Conservation (phyloP, 2,888 invertebrate species). For the Linnaemya tessellans region DNA sequence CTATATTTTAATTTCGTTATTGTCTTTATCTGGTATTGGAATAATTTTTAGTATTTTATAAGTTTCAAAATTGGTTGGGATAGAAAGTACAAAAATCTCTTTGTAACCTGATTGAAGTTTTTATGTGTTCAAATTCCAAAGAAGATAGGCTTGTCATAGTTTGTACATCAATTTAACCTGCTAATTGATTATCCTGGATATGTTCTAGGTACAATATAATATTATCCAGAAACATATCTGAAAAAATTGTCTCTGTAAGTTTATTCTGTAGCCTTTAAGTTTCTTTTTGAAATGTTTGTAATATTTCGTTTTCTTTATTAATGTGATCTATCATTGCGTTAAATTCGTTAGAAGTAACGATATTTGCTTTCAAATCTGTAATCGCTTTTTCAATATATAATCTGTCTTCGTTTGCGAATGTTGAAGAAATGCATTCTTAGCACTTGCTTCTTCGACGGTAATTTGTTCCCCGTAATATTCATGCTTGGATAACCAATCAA, state of each 20-base stretch:
- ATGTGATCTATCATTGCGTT: slow-evolving; percentile 24
- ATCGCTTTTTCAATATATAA: slow-evolving; percentile 13
- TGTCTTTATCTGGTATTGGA: slow-evolving; percentile 22
- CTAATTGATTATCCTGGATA: slow-evolving; percentile 36
- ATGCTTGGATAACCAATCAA: too few relatives aligned
- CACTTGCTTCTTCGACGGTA: too few relatives aligned
- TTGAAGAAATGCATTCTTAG: slow-evolving; percentile 13
- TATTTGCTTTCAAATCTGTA: slow-evolving; percentile 12
- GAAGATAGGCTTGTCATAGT: neutral
- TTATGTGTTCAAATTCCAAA: neutral
- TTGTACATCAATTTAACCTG: slow-evolving; percentile 21
- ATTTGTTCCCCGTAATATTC: neutral
- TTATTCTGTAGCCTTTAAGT: too few relatives aligned
- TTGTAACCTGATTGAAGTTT: slow-evolving; percentile 21
- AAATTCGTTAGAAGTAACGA: slow-evolving; percentile 26
- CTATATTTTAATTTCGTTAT: slow-evolving; percentile 16
- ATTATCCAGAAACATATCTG: neutral
- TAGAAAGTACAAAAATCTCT: slow-evolving; percentile 13
- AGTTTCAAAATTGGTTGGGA: neutral
- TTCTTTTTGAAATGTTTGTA: slow-evolving; percentile 10
- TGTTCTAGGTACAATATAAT: slow-evolving; percentile 29
- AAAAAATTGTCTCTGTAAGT: too few relatives aligned
- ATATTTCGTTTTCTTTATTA: slow-evolving; percentile 23
- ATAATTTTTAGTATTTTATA: slow-evolving; percentile 42
- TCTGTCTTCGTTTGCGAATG: too few relatives aligned